phyloP scores from a whole-genome alignment of 2,113 vertebrate species.

The Hipposideros armiger region DNA sequence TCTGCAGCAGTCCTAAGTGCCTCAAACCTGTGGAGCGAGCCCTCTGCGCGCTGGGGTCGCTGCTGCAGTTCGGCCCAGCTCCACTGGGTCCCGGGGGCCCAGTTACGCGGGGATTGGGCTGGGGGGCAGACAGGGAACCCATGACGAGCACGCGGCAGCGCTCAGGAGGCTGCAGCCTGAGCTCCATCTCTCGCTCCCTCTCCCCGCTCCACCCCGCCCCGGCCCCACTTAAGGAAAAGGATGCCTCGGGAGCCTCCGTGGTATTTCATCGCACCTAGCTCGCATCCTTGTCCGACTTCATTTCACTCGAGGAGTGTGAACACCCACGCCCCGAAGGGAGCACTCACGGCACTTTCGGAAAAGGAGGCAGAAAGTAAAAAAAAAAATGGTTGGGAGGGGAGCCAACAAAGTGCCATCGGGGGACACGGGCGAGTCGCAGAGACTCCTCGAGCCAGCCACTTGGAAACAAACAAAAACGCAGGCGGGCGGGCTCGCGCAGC shows the following conservation, averaged over 20 bases:
- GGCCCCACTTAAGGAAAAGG: background rate
- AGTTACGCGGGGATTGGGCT: background rate
- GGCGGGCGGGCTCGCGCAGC: background rate
- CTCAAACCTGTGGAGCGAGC: background rate
- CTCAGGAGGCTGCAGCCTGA: background rate
- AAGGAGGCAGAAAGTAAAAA: constrained; percentile 38
- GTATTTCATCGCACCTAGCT: background rate
- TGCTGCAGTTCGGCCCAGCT: background rate
- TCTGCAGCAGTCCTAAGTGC: background rate
- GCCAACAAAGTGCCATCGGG: background rate
- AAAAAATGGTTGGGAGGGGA: background rate
- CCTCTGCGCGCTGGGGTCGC: accelerated
- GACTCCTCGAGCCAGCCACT: background rate
- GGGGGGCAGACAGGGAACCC: background rate
- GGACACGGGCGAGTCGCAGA: background rate
- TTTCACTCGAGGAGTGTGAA: background rate
- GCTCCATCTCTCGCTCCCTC: accelerated
- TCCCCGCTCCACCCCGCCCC: too few relatives aligned
- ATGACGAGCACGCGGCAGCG: background rate
- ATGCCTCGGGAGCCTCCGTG: background rate
- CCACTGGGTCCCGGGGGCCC: background rate
- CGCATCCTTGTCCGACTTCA: background rate
- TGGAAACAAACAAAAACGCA: background rate
- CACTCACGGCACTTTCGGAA: background rate
- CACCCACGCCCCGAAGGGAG: background rate